Evolutionary conservation across 2,113 vertebrate species (phyloP), one percentile per base, ranked within the genome.

Genomic region (Helogale parvula): DNA sequence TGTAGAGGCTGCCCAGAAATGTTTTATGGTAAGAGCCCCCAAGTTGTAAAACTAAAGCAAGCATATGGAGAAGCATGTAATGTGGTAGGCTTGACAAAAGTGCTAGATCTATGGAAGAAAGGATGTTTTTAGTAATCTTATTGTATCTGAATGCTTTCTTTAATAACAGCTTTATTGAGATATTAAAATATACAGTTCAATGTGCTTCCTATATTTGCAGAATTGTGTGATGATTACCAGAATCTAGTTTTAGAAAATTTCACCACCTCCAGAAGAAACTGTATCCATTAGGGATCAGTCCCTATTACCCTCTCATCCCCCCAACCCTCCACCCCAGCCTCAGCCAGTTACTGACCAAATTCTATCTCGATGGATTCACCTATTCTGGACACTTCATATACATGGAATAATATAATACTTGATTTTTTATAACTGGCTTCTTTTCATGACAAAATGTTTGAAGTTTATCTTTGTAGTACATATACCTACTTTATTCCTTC

Each of bases 71-170:
- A 80, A 72, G 3, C 15, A 14, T 83, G 6, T 7, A 74, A 54
- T 3, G 1, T 13, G 57, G 68, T 45, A 31, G 86, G 54, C 0
- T 0, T 50, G 84, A 16, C 8, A 68, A 0, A 0, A 72, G 84
- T 13, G 11, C 19, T 60, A 82, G 41, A 27, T 38, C 8, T 76
- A 0, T 45, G 31, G 83, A 74, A 17, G 52, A 83, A 68, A 31
- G 66, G 14, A 41, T 90, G 47, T 71, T 54, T 94, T 81, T 11
- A 52, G 35, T 52, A 69, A 27, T 52, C 76, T 31, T 38, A 97
- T 92, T 77, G 14, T n/a, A 71, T 93, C 54, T 72, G 60, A 89
- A 96, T 65, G 74, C 66, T 27, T 94, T 97, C 25, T 80, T 90
- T 52, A 79, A 65, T n/a, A 23, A 60, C 21, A 23, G 57, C 57